Conservation (phyloP, 2,113 vertebrate species). For the Onychostruthus taczanowskii region DNA sequence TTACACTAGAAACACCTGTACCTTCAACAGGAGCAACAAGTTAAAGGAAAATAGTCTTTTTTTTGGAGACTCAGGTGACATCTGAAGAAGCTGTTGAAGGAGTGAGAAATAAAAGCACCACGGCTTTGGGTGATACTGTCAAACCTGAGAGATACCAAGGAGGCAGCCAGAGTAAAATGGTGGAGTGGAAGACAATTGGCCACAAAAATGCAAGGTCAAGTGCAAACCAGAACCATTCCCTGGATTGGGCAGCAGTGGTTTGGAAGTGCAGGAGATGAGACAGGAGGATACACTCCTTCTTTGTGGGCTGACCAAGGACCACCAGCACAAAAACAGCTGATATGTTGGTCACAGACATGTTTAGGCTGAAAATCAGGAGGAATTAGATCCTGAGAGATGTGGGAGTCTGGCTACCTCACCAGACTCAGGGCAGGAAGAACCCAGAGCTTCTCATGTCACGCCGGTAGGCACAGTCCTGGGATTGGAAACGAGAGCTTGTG, state of each 20-base stretch:
- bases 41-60: background rate
- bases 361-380: background rate
- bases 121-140: rapidly evolving
- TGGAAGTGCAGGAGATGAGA: background rate
- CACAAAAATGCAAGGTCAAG: background rate
- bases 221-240: background rate
- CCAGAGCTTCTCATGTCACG: background rate
- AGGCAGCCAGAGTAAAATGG: background rate
- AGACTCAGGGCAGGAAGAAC: background rate
- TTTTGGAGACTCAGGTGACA: background rate
- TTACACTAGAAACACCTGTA: background rate
- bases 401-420: background rate
- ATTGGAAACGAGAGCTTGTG: background rate
- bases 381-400: background rate
- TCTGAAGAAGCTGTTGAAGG: background rate
- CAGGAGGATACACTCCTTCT: background rate
- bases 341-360: background rate
- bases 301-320: background rate
- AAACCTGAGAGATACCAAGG: background rate
- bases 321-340: background rate
- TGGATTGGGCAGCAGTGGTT: background rate
- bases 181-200: background rate
- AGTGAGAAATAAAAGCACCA: background rate
- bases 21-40: background rate
- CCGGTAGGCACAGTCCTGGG: background rate